A percentile compares a stretch with the other conserved stretches of the same genome.
phyloP scores from a whole-genome alignment of 2,113 vertebrate genomes.

The Sinocyclocheilus anophthalmus region DNA sequence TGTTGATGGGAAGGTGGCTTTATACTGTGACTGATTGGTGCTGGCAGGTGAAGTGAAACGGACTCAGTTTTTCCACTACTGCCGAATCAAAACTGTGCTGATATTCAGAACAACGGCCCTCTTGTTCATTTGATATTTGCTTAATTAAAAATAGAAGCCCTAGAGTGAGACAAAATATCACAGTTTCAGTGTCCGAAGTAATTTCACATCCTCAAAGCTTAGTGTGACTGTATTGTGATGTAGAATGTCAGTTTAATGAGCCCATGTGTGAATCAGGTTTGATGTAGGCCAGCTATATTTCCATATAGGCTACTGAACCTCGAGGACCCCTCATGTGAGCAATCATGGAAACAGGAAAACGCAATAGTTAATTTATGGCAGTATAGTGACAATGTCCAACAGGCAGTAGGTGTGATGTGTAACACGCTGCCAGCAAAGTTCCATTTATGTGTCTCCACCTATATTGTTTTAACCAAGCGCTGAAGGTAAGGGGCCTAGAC shows the following conservation, averaged over 20 bases:
- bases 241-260: background rate
- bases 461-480: background rate
- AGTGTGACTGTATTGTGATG: background rate
- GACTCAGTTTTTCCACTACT: too few relatives aligned
- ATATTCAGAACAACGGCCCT: too few relatives aligned
- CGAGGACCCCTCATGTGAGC: background rate
- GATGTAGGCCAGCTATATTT: background rate
- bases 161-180: too few relatives aligned
- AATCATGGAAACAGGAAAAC: background rate
- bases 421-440: conserved; percentile 13
- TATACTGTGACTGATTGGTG: too few relatives aligned
- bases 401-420: conserved; percentile 19
- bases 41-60: too few relatives aligned
- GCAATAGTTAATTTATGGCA: conserved; percentile 5
- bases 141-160: too few relatives aligned
- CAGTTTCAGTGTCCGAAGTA: too few relatives aligned
- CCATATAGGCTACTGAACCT: background rate
- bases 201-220: background rate
- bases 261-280: background rate
- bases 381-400: conserved; percentile 9
- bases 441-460: background rate
- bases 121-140: too few relatives aligned
- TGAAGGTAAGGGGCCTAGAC: background rate
- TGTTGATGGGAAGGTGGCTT: too few relatives aligned
- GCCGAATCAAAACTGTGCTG: too few relatives aligned